Percentiles rank a stretch among this genome's conserved stretches.
phyloP scores from a whole-genome alignment of 2,797 vertebrate genomes.

The Epinephelus malabaricus region DNA sequence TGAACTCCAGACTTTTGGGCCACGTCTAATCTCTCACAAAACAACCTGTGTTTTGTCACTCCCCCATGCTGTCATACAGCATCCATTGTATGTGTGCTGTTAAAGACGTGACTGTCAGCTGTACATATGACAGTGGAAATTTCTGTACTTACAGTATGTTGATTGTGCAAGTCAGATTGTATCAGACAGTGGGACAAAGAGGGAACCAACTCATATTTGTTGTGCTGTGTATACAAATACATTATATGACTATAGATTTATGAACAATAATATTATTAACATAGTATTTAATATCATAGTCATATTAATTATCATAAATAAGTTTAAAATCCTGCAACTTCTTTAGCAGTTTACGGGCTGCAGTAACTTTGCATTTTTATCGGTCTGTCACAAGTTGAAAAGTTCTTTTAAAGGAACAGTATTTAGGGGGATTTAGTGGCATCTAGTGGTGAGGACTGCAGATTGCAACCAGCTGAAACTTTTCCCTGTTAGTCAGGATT shows the following conservation, averaged over 20 bases:
- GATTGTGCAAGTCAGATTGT: conserved; percentile 14
- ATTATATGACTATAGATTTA: background rate
- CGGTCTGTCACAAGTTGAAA: background rate
- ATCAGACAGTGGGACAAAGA: background rate
- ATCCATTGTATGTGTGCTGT: conserved; percentile 21
- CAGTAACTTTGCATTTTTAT: background rate
- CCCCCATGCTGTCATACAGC: conserved; percentile 8
- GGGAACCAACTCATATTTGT: background rate
- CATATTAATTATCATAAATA: too few relatives aligned
- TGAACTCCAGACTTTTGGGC: conserved; percentile 17
- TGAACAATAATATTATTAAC: background rate
- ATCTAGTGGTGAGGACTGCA: too few relatives aligned
- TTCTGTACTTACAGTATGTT: conserved; percentile 8
- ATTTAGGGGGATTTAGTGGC: too few relatives aligned
- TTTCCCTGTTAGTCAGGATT: too few relatives aligned
- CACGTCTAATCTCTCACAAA: conserved; percentile 33
- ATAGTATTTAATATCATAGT: background rate
- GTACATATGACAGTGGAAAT: conserved; percentile 2
- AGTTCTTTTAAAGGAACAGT: background rate
- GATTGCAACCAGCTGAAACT: too few relatives aligned
- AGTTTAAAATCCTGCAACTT: background rate
- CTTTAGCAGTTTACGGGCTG: background rate
- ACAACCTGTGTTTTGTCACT: conserved; percentile 39
- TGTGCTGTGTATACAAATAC: background rate
- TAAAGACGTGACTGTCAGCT: conserved; percentile 23